phyloP scores from a whole-genome alignment of 2,797 vertebrate species.

The Chiloscyllium punctatum region DNA sequence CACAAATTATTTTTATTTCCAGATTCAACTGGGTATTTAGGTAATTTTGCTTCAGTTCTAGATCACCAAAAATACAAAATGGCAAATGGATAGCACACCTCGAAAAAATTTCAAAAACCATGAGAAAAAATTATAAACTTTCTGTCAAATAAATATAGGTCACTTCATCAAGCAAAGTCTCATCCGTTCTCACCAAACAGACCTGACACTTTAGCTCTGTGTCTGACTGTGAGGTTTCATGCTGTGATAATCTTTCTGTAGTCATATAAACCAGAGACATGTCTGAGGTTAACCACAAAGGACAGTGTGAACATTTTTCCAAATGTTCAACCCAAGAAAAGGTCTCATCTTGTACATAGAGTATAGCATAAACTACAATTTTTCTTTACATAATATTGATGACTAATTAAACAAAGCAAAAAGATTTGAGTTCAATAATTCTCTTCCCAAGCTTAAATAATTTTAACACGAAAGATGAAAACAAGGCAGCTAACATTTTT shows the following conservation, averaged over 20 bases:
- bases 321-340: neutral
- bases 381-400: neutral
- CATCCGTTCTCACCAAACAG: slow-evolving; percentile 2
- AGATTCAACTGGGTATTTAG: neutral
- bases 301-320: neutral
- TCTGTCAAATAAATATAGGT: neutral
- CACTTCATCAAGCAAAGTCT: neutral
- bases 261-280: neutral
- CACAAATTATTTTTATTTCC: neutral
- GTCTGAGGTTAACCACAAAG: neutral
- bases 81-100: neutral
- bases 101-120: neutral
- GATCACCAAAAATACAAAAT: neutral
- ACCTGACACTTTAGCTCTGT: neutral
- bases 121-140: neutral
- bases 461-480: neutral
- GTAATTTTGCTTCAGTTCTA: neutral
- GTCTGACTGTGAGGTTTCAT: slow-evolving; percentile 1
- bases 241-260: neutral
- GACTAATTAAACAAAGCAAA: no score
- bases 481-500: neutral
- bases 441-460: neutral
- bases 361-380: neutral
- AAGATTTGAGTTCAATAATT: neutral
- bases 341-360: neutral